Evolutionary conservation across 2,113 vertebrate species (phyloP), one percentile per base, ranked within the genome.

Genomic region (Laticauda colubrina): DNA sequence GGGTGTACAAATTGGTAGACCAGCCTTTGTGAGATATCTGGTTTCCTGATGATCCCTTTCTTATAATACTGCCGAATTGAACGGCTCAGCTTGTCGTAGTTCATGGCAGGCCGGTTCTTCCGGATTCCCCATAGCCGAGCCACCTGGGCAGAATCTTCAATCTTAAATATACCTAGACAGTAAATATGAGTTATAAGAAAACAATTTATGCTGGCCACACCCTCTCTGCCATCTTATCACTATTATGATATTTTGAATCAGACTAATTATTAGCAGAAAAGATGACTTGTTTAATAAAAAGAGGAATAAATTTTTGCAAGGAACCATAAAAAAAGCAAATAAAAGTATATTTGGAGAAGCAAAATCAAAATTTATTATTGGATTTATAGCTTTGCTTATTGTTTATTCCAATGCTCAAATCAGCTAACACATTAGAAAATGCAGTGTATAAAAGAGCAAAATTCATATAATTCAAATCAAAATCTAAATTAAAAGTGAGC

Each of bases 11-110:
- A 99, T 97, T 99, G 99, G 97, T 99, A 99, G 93, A 99, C 99
- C 39, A 99, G 98, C 96, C 99, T 98, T 97, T 99, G 99, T 89
- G 99, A 99, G 96, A 99, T 98, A 92, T 99, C 99, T 0, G 99
- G 99, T 91, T 99, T 99, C 1, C 99, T 98, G 95, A 99, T 99
- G 97, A 99, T 99, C 26, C 99, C 99, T 95, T 99, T 99, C 97
- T 99, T 99, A 97, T 99, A 99, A 98, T 99, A 99, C 96, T 99
- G 99, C 86, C 99, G 98, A 96, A 99, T 99, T 96, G 99, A 99
- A 94, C 99, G 99, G 97, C 99, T 99, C 96, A 99, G 98, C 95
- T 99, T 99, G 98, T 99, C 99, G 34, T 99, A 99, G 98, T 99
- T 99, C 99, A 99, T 99, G 90, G 99, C 99, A 0, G 99, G 99